phyloP scores from a whole-genome alignment of 1,140 invertebrate genomes.

The Daktulosphaira vitifoliae region DNA sequence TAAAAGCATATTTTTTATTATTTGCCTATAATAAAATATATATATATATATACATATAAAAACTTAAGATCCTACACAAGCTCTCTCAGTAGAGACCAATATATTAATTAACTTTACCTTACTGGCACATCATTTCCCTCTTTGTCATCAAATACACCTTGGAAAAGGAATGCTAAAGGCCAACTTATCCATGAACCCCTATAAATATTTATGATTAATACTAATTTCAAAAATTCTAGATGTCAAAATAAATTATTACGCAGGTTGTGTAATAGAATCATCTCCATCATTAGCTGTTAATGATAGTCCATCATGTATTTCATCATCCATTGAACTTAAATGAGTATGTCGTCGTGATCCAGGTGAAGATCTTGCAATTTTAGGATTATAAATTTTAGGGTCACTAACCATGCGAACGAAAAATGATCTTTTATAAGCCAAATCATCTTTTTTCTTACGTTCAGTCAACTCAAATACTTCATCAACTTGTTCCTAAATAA shows the following conservation, averaged over 20 bases:
- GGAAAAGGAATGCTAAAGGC: conserved; percentile 77
- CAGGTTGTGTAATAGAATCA: conserved; percentile 31
- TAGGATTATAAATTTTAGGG: conserved; percentile 91
- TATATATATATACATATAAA: background rate
- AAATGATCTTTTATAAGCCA: conserved; percentile 84
- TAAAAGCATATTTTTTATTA: no score
- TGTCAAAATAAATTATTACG: conserved; percentile 28
- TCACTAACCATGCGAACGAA: conserved; percentile 96
- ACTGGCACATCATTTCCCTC: conserved; percentile 64
- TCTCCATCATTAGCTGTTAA: conserved; percentile 20
- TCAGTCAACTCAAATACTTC: conserved; percentile 57
- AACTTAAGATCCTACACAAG: background rate
- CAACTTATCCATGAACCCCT: conserved; percentile 78
- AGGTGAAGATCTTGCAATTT: conserved; percentile 61
- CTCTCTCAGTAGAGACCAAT: background rate
- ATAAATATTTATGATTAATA: conserved; percentile 9
- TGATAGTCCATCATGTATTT: conserved; percentile 12
- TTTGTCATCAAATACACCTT: conserved; percentile 49
- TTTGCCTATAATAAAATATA: background rate
- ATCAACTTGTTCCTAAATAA: conserved; percentile 54
- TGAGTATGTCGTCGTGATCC: conserved; percentile 42
- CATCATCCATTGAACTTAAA: conserved; percentile 33
- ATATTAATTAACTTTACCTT: conserved; percentile 49
- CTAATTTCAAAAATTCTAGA: background rate
- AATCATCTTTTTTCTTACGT: conserved; percentile 59